Conservation (phyloP, 1,140 invertebrate species). For the Apis cerana region DNA sequence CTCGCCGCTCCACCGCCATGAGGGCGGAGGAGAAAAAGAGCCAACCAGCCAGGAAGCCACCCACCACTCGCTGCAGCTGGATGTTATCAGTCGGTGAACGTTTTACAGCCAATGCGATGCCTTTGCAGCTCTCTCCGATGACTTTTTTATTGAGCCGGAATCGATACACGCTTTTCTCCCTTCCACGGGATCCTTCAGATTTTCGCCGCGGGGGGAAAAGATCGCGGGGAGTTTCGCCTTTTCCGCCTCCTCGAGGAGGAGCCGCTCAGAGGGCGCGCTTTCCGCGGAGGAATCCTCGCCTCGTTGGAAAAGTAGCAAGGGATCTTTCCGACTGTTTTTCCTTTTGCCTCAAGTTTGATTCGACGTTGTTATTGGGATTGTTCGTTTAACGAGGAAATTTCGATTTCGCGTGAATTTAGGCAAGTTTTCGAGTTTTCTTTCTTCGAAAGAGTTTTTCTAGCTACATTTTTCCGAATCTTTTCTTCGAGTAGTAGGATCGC, state of each 20-base stretch:
- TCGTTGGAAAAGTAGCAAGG: no score
- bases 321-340: no score
- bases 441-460: no score
- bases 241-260: no score
- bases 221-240: conserved; percentile 8
- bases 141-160: conserved; percentile 66
- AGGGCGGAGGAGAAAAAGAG: conserved; percentile 61
- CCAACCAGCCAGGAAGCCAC: conserved; percentile 65
- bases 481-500: no score
- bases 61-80: conserved; percentile 65
- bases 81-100: conserved; percentile 69
- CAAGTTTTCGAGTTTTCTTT: no score
- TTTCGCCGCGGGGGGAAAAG: conserved; percentile 8
- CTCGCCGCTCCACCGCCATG: conserved; percentile 17
- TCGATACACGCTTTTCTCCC: conserved; percentile 59
- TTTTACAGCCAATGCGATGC: conserved; percentile 68
- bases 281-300: no score
- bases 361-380: no score
- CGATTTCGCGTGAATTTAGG: no score
- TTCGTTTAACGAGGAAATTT: no score
- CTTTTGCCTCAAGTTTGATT: no score
- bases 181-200: conserved; percentile 19
- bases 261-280: neutral
- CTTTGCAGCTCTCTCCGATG: conserved; percentile 66
- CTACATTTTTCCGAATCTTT: no score